Evolutionary conservation across 1,140 invertebrate species (phyloP).

Genomic region (Eueides isabella): DNA sequence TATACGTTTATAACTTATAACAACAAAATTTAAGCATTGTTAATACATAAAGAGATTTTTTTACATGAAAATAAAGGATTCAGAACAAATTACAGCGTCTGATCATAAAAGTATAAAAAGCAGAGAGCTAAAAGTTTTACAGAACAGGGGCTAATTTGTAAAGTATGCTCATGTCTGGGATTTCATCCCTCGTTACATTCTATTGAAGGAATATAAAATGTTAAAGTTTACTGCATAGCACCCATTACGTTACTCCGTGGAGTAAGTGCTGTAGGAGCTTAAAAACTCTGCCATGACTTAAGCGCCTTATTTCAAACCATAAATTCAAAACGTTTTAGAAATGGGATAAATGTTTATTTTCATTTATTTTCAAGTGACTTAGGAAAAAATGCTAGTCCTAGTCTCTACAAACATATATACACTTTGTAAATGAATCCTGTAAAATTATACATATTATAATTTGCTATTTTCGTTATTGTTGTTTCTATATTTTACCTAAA

Average conservation of each 20-base stretch:
- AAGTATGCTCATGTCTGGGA: conserved; percentile 28
- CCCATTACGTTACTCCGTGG: conserved; percentile 32
- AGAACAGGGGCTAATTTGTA: conserved; percentile 29
- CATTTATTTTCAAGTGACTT: not conserved
- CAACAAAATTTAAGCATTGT: no score
- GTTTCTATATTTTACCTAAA: not conserved
- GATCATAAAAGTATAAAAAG: conserved; percentile 14
- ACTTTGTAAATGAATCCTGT: not conserved
- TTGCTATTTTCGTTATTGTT: not conserved
- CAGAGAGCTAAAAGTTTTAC: conserved; percentile 16
- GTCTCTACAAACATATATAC: not conserved
- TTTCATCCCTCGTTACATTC: conserved; percentile 37
- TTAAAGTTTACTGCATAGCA: conserved; percentile 32
- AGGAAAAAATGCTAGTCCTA: not conserved
- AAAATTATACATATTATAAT: not conserved
- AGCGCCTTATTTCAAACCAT: conserved; percentile 22
- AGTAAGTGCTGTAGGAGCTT: conserved; percentile 32
- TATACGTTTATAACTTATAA: not conserved
- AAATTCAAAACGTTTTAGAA: conserved; percentile 22
- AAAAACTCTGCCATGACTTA: conserved; percentile 34
- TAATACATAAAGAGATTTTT: not conserved
- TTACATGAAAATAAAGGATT: not conserved
- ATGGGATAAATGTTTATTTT: not conserved
- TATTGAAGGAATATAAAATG: conserved; percentile 39
- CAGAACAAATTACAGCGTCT: conserved; percentile 17